Conservation (phyloP, 2,797 vertebrate species). For the Chiloscyllium punctatum region DNA sequence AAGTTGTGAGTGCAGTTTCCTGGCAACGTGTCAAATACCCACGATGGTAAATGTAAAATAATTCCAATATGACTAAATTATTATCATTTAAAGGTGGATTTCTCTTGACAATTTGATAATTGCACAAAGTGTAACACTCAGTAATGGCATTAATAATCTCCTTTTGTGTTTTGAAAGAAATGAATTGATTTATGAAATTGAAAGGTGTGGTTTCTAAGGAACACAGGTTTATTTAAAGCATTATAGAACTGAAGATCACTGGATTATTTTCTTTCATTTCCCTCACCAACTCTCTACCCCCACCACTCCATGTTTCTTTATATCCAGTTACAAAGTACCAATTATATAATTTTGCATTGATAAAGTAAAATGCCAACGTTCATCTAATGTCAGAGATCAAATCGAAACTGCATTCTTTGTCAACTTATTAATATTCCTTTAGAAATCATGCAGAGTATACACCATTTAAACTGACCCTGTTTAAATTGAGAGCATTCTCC, state of each 20-base stretch:
- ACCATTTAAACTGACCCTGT: neutral
- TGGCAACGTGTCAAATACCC: neutral
- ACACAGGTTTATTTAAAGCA: neutral
- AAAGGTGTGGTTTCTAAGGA: neutral
- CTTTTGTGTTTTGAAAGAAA: neutral
- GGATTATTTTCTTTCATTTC: neutral
- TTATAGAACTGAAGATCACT: neutral
- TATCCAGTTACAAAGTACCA: neutral
- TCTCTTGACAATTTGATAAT: neutral
- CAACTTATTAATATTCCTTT: neutral
- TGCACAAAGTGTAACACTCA: neutral
- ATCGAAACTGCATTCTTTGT: neutral
- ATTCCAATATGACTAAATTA: neutral
- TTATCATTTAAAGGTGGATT: slow-evolving; percentile 8
- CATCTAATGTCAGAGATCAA: neutral
- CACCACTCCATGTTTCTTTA: neutral
- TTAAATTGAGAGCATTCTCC: neutral
- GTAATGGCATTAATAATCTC: neutral
- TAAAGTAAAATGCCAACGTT: neutral
- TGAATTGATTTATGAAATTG: neutral
- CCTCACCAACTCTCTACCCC: neutral
- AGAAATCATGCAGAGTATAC: neutral
- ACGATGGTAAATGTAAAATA: neutral
- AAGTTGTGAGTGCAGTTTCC: neutral
- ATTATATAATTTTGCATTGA: neutral